phyloP scores from a whole-genome alignment of 2,113 vertebrate genomes.

The Rhegmatorhina hoffmannsi region DNA sequence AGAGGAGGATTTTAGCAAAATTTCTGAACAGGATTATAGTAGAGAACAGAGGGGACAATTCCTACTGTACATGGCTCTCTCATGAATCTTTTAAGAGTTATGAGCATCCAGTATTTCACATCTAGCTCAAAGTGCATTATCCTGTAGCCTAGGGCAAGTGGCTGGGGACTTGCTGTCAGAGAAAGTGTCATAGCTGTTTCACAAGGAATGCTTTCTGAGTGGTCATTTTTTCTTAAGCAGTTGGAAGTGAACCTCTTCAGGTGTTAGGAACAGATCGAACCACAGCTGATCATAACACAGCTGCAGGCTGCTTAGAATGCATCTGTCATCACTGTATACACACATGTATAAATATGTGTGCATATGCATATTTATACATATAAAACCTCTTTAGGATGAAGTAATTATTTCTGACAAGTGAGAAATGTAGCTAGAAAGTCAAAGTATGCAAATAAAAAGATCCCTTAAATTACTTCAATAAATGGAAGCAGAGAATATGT shows the following conservation, averaged over 20 bases:
- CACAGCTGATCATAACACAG: background rate
- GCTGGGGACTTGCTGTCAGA: background rate
- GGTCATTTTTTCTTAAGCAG: background rate
- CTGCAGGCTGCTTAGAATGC: background rate
- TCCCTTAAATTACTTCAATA: background rate
- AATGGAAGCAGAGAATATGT: background rate
- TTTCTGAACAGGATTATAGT: background rate
- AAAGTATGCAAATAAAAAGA: background rate
- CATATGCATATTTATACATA: background rate
- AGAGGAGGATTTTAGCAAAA: background rate
- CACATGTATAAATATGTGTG: accelerated
- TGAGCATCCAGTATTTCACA: background rate
- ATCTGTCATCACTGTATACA: background rate
- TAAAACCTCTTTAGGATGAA: background rate
- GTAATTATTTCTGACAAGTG: background rate
- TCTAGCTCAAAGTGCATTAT: background rate
- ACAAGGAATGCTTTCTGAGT: background rate
- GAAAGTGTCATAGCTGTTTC: background rate
- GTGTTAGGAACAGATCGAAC: background rate
- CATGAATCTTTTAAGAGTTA: background rate
- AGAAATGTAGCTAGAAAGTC: background rate
- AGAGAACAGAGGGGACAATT: background rate
- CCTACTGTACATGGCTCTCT: background rate
- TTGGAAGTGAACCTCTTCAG: background rate
- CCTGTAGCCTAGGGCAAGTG: background rate